These are phyloP conservation scores for Panulirus ornatus DNA, from an alignment of 1,140 invertebrate genomes.

Conservation along the genomic window DNA sequence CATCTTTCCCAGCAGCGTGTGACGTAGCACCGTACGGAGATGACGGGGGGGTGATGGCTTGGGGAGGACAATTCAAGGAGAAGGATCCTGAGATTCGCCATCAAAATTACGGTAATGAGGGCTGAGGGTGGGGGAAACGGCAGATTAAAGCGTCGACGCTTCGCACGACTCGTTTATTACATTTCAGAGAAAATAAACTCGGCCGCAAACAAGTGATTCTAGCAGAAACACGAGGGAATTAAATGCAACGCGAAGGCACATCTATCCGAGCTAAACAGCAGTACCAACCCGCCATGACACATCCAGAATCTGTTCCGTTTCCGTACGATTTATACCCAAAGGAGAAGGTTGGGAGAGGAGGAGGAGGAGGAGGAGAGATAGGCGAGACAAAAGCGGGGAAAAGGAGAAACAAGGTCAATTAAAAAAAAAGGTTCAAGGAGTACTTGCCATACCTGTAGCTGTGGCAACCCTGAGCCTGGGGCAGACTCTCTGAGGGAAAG, in stretches of 20 bases:
- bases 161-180: too few relatives aligned
- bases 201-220: too few relatives aligned
- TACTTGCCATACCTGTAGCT: neutral
- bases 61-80: neutral
- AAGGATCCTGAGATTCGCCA: slow-evolving; percentile 47
- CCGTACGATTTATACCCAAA: slow-evolving; percentile 13
- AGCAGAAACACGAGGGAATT: too few relatives aligned
- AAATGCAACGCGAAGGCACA: too few relatives aligned
- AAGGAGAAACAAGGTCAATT: too few relatives aligned
- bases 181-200: too few relatives aligned
- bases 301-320: slow-evolving; percentile 37
- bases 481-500: neutral
- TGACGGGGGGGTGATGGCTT: neutral
- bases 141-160: too few relatives aligned
- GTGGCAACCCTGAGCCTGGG: neutral
- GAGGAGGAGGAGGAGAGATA: neutral
- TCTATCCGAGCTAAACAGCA: too few relatives aligned
- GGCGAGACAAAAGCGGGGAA: neutral
- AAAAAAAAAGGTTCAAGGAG: too few relatives aligned
- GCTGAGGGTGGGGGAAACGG: slow-evolving; percentile 11
- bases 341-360: too few relatives aligned
- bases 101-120: slow-evolving; percentile 49
- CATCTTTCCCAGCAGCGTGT: neutral
- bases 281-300: slow-evolving; percentile 39
- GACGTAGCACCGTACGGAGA: neutral